phyloP scores from a whole-genome alignment of 2,797 vertebrate genomes.

The Eospalax fontanierii region DNA sequence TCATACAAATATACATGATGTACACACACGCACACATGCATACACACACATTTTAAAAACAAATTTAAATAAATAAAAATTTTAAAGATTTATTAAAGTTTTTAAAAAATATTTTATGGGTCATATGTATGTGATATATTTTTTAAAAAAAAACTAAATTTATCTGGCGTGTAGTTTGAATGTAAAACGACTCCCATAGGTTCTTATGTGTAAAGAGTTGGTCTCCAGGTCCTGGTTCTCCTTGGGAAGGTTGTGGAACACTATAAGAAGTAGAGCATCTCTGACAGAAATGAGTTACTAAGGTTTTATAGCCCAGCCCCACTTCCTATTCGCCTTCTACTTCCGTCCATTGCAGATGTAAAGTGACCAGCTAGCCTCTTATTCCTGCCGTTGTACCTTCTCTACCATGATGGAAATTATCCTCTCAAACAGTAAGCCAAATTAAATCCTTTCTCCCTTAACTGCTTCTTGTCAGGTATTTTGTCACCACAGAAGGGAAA shows the following conservation, averaged over 20 bases:
- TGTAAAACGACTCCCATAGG: not conserved
- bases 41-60: no score
- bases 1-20: no score
- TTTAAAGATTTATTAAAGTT: not conserved
- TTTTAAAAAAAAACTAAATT: slow-evolving; percentile 56
- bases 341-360: no score
- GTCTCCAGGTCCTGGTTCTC: not conserved
- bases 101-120: slow-evolving; percentile 3
- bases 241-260: not conserved
- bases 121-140: no score
- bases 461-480: not conserved
- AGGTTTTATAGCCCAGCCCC: not conserved
- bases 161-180: not conserved
- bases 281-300: not conserved
- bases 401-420: not conserved
- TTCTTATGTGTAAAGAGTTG: not conserved
- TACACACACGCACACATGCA: not conserved
- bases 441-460: not conserved
- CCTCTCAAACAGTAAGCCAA: not conserved
- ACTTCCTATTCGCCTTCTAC: not conserved
- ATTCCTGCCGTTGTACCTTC: not conserved
- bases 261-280: not conserved
- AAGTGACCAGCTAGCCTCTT: not conserved
- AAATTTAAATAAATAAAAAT: not conserved
- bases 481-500: not conserved